Evolutionary conservation across 2,113 vertebrate genomes (phyloP).

Genomic region (Strix aluco): DNA sequence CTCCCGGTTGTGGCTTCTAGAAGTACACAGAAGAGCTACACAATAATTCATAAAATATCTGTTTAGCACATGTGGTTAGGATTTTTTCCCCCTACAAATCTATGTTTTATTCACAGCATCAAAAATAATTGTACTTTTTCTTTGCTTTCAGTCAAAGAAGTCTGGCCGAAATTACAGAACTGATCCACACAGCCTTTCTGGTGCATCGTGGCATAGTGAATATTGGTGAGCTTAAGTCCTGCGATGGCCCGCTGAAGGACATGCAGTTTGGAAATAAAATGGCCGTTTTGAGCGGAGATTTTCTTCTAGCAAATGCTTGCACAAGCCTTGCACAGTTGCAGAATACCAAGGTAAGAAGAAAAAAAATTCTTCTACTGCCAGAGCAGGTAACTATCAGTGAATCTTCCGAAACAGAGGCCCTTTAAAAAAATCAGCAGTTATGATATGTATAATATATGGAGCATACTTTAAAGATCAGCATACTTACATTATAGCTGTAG

Average conservation of each 20-base stretch:
- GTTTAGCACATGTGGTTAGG: neutral
- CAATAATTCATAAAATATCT: neutral
- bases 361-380: neutral
- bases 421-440: neutral
- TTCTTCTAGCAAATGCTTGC: slow-evolving; percentile 94
- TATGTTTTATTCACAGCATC: neutral
- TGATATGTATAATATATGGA: neutral
- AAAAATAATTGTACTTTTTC: slow-evolving; percentile 23
- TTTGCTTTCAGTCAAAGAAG: slow-evolving; percentile 87
- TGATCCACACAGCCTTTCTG: slow-evolving; percentile 96
- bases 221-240: slow-evolving; percentile 87
- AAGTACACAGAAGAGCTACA: neutral
- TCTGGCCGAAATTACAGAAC: slow-evolving; percentile 95
- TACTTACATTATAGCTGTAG: neutral
- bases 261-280: slow-evolving; percentile 99
- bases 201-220: slow-evolving; percentile 96
- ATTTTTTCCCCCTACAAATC: neutral
- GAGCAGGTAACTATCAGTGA: neutral
- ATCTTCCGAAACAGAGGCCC: neutral
- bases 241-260: slow-evolving; percentile 92
- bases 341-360: slow-evolving; percentile 90
- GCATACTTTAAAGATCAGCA: neutral
- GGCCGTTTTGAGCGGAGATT: slow-evolving; percentile 95
- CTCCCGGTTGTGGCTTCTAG: neutral
- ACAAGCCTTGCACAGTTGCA: slow-evolving; percentile 90